A percentile compares a stretch with the other conserved stretches of the same genome.
Evolutionary conservation across 2,888 invertebrate genomes (phyloP).

Genomic region (Synergus itoensis): DNA sequence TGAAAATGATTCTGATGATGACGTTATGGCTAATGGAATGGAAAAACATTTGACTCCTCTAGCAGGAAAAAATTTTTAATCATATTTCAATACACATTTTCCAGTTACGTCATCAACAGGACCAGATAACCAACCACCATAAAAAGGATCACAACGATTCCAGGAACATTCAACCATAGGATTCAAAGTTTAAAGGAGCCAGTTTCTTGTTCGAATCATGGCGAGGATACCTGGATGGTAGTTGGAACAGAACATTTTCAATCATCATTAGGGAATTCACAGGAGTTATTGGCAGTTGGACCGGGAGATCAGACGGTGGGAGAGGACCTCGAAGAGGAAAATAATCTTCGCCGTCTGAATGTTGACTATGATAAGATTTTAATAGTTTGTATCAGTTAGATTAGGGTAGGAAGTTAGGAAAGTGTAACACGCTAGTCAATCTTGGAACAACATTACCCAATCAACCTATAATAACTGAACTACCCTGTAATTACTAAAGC

Average conservation of each 20-base stretch:
- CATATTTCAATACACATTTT: too few species aligned
- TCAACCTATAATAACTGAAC: not conserved
- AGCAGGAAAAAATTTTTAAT: not conserved
- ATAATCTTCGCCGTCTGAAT: constrained; percentile 49
- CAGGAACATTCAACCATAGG: not conserved
- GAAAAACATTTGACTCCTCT: not conserved
- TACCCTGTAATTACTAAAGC: not conserved
- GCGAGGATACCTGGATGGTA: not conserved
- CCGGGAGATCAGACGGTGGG: constrained; percentile 62
- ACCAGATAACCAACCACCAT: not conserved
- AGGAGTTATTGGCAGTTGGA: constrained; percentile 57
- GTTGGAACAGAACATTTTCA: constrained; percentile 33
- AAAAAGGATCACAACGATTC: not conserved
- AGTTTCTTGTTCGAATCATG: not conserved
- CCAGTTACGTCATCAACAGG: not conserved
- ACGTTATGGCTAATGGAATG: not conserved
- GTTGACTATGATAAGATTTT: not conserved
- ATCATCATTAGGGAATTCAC: constrained; percentile 37
- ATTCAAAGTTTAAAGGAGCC: not conserved
- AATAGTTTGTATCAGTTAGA: not conserved
- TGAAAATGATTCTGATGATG: not conserved
- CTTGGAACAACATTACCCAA: not conserved
- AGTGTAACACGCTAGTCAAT: not conserved
- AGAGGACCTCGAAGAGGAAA: constrained; percentile 62
- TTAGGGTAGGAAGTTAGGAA: not conserved